Evolutionary conservation across 2,113 vertebrate genomes (phyloP), one percentile per base, ranked within the genome.

Genomic region (Indicator indicator): DNA sequence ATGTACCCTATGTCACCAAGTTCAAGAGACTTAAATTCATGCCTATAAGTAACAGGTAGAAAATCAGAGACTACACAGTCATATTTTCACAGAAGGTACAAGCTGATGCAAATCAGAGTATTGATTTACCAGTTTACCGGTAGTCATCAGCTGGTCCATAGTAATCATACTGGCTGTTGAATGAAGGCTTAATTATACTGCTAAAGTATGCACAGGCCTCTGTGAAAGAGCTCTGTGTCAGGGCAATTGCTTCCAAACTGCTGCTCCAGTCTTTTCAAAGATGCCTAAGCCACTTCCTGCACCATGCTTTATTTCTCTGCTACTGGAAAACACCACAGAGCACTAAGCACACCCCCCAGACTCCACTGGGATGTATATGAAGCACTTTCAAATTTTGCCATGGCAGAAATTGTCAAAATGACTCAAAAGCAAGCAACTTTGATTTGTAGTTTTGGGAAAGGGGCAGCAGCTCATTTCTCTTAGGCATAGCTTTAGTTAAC

Each of bases 401-500:
- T 10, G 15, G 58, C 42, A 28, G 56, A 85, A 78, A 9, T 5
- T 12, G 32, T 65, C 75, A 38, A 56, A 44, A 75, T 52, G 23
- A 72, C 77, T 74, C 74, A 72, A 52, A 95, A 78, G 56, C 5
- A 27, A 85, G 28, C 11, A 73, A 32, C 78, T 76, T 70, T 67
- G 36, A 72, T 69, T n/a, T 46, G 11, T 32, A 24, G 40, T 46
- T 75, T 54, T 54, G 38, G 40, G 36, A 79, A 24, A 44, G 26
- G 9, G 15, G 15, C 46, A 72, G 64, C 46, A 92, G 63, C 48
- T 89, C 30, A 56, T 52, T 93, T 67, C 65, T 65, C 36, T 77
- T 46, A 54, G 62, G 89, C 54, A 65, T 18, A 46, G 54, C 8
- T 9, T 83, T 84, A 89, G 91, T 92, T 93, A 96, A 96, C 30